Conservation (phyloP, 2,888 invertebrate species). For the Dastarcus helophoroides region DNA sequence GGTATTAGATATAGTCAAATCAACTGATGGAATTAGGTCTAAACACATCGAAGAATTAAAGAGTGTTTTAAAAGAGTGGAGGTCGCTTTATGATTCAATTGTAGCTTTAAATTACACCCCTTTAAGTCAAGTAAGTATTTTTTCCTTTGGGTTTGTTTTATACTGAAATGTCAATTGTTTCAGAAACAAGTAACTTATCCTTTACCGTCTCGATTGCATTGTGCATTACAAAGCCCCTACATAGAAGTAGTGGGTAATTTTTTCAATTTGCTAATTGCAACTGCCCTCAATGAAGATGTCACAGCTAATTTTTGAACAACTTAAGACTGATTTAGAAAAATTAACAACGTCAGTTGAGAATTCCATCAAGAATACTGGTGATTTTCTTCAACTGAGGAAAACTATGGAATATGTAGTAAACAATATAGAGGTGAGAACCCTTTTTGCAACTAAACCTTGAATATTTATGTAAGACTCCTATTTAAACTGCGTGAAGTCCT, state of each 20-base stretch:
- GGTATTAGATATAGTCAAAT: constrained; percentile 26
- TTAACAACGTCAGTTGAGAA: constrained; percentile 25
- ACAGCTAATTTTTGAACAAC: too few species aligned
- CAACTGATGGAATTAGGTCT: constrained; percentile 24
- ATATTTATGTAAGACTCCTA: too few species aligned
- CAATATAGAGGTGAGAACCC: constrained; percentile 46
- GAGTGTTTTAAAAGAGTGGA: constrained; percentile 8
- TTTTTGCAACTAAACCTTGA: not conserved
- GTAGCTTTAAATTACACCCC: constrained; percentile 13
- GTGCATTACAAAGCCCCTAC: constrained; percentile 25
- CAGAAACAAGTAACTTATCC: constrained; percentile 28
- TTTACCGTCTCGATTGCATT: constrained; percentile 29
- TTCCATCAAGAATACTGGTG: constrained; percentile 30
- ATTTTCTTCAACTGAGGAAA: constrained; percentile 37
- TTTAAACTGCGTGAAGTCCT: too few species aligned
- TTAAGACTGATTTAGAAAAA: constrained; percentile 15
- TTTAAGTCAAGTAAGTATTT: constrained; percentile 16
- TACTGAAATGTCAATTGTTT: constrained; percentile 11
- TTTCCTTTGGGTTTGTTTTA: not conserved
- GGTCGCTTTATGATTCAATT: constrained; percentile 9
- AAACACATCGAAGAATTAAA: constrained; percentile 21
- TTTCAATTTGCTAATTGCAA: constrained; percentile 23
- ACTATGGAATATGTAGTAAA: constrained; percentile 46
- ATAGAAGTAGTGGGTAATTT: constrained; percentile 23
- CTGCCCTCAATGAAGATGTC: constrained; percentile 15